phyloP scores from a whole-genome alignment of 2,888 invertebrate species.

The Phasia obesa region DNA sequence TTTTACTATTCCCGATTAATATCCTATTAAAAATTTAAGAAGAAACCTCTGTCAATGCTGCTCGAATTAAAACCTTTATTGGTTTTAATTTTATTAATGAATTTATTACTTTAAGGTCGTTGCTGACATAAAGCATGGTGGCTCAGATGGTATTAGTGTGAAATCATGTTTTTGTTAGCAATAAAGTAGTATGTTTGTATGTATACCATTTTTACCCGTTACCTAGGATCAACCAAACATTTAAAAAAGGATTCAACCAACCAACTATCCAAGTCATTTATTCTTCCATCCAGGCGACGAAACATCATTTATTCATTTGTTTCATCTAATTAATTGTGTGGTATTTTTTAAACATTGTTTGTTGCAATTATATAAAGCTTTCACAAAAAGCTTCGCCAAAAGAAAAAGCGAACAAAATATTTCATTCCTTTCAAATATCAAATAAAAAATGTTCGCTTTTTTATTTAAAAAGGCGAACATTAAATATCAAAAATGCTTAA shows the following conservation, averaged over 20 bases:
- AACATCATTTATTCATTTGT: not conserved
- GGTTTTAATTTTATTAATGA: not conserved
- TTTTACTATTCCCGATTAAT: no score
- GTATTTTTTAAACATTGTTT: conserved; percentile 62
- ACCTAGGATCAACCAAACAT: not conserved
- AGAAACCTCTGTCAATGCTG: no score
- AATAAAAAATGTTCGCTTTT: not conserved
- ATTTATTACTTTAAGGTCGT: not conserved
- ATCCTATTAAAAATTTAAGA: no score
- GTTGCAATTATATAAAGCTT: conserved; percentile 43
- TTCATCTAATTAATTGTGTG: conserved; percentile 62
- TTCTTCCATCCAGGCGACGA: not conserved
- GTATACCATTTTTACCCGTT: not conserved
- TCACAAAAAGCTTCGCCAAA: not conserved
- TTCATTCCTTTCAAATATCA: not conserved
- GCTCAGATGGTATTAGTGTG: not conserved
- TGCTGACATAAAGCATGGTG: not conserved
- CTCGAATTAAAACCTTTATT: no score
- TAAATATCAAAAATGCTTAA: not conserved
- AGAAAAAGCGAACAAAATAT: not conserved
- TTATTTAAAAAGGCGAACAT: not conserved
- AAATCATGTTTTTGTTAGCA: not conserved
- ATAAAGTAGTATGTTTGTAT: not conserved
- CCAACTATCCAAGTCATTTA: no score
- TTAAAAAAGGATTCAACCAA: not conserved